Evolutionary conservation across 2,888 invertebrate species (phyloP).

Genomic region (Agonopterix alstromeriana): DNA sequence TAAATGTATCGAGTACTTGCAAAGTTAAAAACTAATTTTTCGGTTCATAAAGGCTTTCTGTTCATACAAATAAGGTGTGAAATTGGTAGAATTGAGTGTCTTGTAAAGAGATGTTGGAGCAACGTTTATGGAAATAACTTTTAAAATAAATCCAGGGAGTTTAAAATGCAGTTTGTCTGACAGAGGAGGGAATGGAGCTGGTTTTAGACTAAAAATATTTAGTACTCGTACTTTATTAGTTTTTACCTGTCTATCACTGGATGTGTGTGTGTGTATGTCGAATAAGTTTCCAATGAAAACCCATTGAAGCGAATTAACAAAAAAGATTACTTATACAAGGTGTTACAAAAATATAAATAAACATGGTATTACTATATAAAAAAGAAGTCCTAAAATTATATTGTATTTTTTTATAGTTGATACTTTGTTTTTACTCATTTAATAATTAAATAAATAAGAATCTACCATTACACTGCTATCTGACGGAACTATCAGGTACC

Average conservation of each 20-base stretch:
- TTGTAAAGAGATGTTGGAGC: constrained; percentile 4
- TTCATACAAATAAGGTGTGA: constrained; percentile 18
- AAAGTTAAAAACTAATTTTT: too few relatives aligned
- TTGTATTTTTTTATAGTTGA: too few relatives aligned
- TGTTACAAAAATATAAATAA: too few relatives aligned
- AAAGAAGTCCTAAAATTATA: too few relatives aligned
- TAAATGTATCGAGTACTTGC: too few relatives aligned
- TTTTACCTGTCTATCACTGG: background rate
- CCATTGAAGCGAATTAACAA: background rate
- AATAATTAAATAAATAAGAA: too few relatives aligned
- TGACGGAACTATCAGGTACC: too few relatives aligned
- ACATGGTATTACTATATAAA: too few relatives aligned
- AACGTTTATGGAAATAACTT: constrained; percentile 60
- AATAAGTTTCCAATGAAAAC: too few relatives aligned
- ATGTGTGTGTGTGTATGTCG: background rate
- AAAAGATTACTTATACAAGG: background rate
- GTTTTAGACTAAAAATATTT: background rate
- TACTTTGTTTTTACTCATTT: too few relatives aligned
- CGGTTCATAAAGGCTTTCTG: too few relatives aligned
- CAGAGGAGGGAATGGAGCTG: constrained; percentile 26
- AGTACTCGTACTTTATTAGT: background rate
- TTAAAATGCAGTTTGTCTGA: constrained; percentile 52
- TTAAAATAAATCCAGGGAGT: constrained; percentile 55
- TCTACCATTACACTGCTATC: too few relatives aligned
- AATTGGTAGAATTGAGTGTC: constrained; percentile 14